A percentile compares a stretch with the other conserved stretches of the same genome.
Conservation (phyloP, 2,888 invertebrate genomes). For the Zygogramma bicolorata region DNA sequence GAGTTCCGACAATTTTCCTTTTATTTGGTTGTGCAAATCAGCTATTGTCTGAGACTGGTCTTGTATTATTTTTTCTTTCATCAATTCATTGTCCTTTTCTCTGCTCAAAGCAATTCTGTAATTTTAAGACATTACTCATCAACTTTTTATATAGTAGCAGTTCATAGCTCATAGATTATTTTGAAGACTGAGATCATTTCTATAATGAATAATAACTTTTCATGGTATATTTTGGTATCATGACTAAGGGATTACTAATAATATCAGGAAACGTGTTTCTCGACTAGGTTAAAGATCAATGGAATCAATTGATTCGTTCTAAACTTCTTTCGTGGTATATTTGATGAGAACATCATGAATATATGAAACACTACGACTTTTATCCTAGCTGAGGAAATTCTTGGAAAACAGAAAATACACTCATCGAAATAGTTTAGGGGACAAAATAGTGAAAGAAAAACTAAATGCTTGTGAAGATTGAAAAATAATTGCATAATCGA, state of each 20-base stretch:
- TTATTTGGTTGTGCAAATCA: slow-evolving; percentile 46
- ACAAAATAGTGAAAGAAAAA: no score
- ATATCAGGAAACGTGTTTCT: neutral
- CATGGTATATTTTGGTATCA: neutral
- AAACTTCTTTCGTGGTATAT: no score
- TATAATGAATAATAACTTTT: neutral
- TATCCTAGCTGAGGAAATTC: no score
- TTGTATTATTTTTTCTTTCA: slow-evolving; percentile 55
- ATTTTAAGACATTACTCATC: slow-evolving; percentile 14
- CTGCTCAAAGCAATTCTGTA: slow-evolving; percentile 43
- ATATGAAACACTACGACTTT: no score
- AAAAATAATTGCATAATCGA: no score
- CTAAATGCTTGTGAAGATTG: no score
- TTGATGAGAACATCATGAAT: no score
- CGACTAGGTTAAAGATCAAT: no score
- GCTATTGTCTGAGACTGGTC: slow-evolving; percentile 52
- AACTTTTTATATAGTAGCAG: neutral
- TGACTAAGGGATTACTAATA: neutral
- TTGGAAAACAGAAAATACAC: no score
- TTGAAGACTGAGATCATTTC: neutral
- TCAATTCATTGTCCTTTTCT: slow-evolving; percentile 49
- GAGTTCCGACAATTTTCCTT: slow-evolving; percentile 47
- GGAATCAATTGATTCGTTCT: no score
- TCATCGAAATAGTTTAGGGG: no score
- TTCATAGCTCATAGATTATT: neutral